A percentile compares a stretch with the other conserved stretches of the same genome.
These are phyloP conservation scores for Anabas testudineus DNA, from an alignment of 2,797 vertebrate species.

Conservation along the genomic window DNA sequence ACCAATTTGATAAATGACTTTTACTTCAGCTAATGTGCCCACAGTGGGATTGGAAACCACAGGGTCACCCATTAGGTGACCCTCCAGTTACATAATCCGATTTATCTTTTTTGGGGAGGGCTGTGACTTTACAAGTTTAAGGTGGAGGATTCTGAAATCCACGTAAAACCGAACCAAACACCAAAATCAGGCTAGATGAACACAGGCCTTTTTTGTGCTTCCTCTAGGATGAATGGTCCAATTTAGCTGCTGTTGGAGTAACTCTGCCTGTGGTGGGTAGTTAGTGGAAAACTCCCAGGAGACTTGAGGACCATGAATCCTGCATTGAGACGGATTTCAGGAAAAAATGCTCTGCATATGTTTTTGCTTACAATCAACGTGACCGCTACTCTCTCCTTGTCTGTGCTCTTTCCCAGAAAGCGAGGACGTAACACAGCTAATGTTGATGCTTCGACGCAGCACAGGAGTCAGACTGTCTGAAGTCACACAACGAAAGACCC, in stretches of 20 bases:
- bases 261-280: slow-evolving; percentile 70
- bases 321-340: slow-evolving; percentile 79
- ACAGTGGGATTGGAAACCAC: slow-evolving; percentile 64
- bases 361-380: slow-evolving; percentile 77
- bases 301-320: slow-evolving; percentile 79
- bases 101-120: slow-evolving; percentile 60
- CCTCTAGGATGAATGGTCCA: slow-evolving; percentile 79
- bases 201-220: slow-evolving; percentile 83
- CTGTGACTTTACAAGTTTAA: slow-evolving; percentile 53
- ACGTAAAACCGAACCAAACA: slow-evolving; percentile 56
- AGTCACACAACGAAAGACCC: slow-evolving; percentile 15
- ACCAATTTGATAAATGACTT: slow-evolving; percentile 63
- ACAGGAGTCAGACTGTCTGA: slow-evolving; percentile 43
- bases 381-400: slow-evolving; percentile 40
- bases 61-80: slow-evolving; percentile 58
- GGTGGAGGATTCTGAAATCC: slow-evolving; percentile 50
- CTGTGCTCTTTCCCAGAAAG: slow-evolving; percentile 10
- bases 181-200: slow-evolving; percentile 61
- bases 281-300: slow-evolving; percentile 80
- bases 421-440: slow-evolving; percentile 14
- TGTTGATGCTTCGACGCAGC: slow-evolving; percentile 23
- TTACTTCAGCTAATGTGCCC: slow-evolving; percentile 65
- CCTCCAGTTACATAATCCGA: slow-evolving; percentile 69
- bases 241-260: slow-evolving; percentile 74
- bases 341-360: slow-evolving; percentile 65